Evolutionary conservation across 1,140 invertebrate species (phyloP), one percentile per base, ranked within the genome.

Genomic region (Drosophila melanica): DNA sequence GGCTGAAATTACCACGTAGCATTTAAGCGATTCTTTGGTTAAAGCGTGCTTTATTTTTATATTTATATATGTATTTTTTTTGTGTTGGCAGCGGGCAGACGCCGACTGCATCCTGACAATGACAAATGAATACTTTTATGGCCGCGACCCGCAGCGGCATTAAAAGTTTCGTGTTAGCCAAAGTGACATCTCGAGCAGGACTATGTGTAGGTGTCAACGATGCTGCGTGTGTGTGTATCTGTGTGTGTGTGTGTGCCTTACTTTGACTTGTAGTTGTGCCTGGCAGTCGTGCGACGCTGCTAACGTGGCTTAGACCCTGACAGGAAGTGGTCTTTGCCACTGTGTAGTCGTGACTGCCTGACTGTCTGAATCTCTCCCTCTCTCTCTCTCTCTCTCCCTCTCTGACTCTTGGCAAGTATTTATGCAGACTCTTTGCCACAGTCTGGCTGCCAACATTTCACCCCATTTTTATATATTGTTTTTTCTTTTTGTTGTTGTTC

Each of bases 121-220:
- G 82, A 87, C 84, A 87, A 87, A 87, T 87, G 84, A 89, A 82
- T 89, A 81, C 82, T 87, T 89, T 87, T 89, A 87, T 89, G 79
- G 79, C 66, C 79, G 82, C 82, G 84, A 82, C 75, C 75, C 75
- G 63, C 51, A 76, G 75, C 60, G 67, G 72, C 79, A 86, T 79
- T 87, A 87, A 86, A 86, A 87, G 75, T 82, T 86, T 81, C 75
- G 51, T 87, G 82, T 73, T 76, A 73, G 81, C 74, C 73, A 70
- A 73, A 79, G 79, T 77, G 82, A 82, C 79, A 87, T 84, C 76
- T 77, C 67, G 33, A 58, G 59, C 64, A 64, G 63, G 41, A 47
- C 62, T 45, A n/a, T 35, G 48, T 51, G 37, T 68, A 44, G 47
- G 54, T 67, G 64, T 55, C 59, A 50, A 62, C 57, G 51, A 12